Evolutionary conservation across 2,113 vertebrate species (phyloP).

Genomic region (Chaetodon trifascialis): DNA sequence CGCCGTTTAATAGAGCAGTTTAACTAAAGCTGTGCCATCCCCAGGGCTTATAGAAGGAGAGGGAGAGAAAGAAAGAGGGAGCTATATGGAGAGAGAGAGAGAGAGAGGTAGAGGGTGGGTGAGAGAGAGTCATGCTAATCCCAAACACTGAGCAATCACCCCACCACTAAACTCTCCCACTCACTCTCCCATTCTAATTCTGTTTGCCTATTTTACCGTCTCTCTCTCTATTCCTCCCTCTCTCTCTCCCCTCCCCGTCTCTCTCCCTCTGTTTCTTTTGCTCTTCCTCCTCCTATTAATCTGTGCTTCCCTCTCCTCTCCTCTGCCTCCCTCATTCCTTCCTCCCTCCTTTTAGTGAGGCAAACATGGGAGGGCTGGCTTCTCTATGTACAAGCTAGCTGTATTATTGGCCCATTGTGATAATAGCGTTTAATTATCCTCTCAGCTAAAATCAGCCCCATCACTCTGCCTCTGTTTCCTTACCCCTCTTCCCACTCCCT

Average conservation of each 20-base stretch:
- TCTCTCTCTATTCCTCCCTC: conserved; percentile 41
- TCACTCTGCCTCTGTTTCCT: conserved; percentile 71
- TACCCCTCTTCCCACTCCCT: conserved; percentile 28
- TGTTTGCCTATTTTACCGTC: conserved; percentile 75
- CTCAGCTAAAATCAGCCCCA: conserved; percentile 82
- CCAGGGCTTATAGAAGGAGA: conserved; percentile 80
- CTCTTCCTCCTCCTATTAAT: conserved; percentile 76
- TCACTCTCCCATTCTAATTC: conserved; percentile 77
- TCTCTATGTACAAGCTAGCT: conserved; percentile 71
- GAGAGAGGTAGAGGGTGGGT: conserved; percentile 31
- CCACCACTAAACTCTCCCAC: conserved; percentile 76
- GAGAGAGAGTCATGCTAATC: conserved; percentile 75
- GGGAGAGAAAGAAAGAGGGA: conserved; percentile 61
- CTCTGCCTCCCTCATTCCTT: conserved; percentile 45
- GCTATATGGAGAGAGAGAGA: conserved; percentile 36
- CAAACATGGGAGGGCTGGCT: conserved; percentile 76
- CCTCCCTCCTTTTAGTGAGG: conserved; percentile 65
- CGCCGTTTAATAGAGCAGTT: conserved; percentile 86
- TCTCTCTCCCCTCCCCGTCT: conserved; percentile 47
- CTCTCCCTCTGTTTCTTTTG: conserved; percentile 58
- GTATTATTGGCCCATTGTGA: conserved; percentile 82
- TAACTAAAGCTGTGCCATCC: conserved; percentile 85
- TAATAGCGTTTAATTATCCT: conserved; percentile 84
- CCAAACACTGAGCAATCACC: conserved; percentile 82
- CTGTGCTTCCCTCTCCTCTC: conserved; percentile 63